Evolutionary conservation across 2,797 vertebrate species (phyloP), one percentile per base, ranked within the genome.

Genomic region (Clarias laeviceps): DNA sequence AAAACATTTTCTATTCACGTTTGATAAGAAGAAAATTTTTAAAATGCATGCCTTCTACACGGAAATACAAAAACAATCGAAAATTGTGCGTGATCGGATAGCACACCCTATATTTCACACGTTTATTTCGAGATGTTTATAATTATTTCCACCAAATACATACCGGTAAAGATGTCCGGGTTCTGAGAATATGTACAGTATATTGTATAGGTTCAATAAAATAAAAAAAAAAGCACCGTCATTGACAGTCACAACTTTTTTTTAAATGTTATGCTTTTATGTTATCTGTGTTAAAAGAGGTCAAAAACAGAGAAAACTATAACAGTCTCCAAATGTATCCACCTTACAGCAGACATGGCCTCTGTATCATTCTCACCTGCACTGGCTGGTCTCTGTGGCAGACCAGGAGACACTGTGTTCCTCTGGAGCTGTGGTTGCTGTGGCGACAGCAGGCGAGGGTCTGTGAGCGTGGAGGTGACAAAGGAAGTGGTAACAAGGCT

Each of bases 381-480:
- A 0, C 98, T 99, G 86, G 98, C 97, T 0, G 98, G 98, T 89
- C 98, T 92, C 95, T 98, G 97, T 0, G 98, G 98, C 91, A 99
- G 94, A 89, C 97, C 97, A 0, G 98, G 97, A 57, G 98, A 98
- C 90, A 97, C 97, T 0, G 96, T 96, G 95, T 97, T 99, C 92
- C 98, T 97, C 95, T 98, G 97, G 92, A 98, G 93, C 2, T 95
- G 82, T 0, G 96, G 94, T 91, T 98, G 98, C 94, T 98, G 98
- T 0, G 98, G 97, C 0, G 97, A 99, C 89, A 99, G 95, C 93
- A 99, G 97, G 89, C 98, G 94, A 0, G 98, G 98, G 92, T 99
- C 98, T 22, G 97, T 96, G 91, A 99, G 95, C 14, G 97, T 96
- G 82, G 98, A 97, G 54, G 97, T 98, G 93, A 98, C 95, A 83